These are phyloP conservation scores for Bubo bubo DNA, from an alignment of 2,113 vertebrate genomes.

Conservation along the genomic window DNA sequence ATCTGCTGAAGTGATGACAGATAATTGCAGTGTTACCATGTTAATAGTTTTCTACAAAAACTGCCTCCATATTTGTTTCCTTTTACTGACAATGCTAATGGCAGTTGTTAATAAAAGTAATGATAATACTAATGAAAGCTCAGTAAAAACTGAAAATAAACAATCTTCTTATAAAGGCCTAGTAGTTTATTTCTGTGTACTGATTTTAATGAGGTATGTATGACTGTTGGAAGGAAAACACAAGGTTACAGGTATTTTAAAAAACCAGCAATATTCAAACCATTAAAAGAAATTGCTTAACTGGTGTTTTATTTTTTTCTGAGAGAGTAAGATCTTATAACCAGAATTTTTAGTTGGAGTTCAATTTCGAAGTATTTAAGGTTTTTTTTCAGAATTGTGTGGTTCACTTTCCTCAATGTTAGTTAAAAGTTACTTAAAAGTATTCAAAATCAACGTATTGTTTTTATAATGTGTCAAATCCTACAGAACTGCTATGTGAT, in stretches of 20 bases:
- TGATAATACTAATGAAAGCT: not conserved
- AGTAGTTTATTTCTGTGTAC: not conserved
- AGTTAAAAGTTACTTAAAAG: not conserved
- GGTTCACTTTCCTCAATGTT: not conserved
- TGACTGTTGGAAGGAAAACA: not conserved
- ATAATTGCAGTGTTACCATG: not conserved
- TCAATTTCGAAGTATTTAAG: not conserved
- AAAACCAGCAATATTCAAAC: not conserved
- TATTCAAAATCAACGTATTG: not conserved
- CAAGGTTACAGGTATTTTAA: not conserved
- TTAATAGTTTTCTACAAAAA: not conserved
- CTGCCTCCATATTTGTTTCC: not conserved
- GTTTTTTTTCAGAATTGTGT: not conserved
- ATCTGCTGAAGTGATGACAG: not conserved
- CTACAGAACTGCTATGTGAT: not conserved
- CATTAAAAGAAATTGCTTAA: not conserved
- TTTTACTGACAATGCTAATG: not conserved
- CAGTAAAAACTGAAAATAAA: not conserved
- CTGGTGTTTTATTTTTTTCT: not conserved
- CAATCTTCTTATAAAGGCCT: not conserved
- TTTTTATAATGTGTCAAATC: not conserved
- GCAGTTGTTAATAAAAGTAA: not conserved
- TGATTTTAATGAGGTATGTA: not conserved
- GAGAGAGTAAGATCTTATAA: not conserved
- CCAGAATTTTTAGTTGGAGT: not conserved